Base-by-base conservation (phyloP, 1,140 invertebrate genomes). In the Camponotus vicinus region DNA sequence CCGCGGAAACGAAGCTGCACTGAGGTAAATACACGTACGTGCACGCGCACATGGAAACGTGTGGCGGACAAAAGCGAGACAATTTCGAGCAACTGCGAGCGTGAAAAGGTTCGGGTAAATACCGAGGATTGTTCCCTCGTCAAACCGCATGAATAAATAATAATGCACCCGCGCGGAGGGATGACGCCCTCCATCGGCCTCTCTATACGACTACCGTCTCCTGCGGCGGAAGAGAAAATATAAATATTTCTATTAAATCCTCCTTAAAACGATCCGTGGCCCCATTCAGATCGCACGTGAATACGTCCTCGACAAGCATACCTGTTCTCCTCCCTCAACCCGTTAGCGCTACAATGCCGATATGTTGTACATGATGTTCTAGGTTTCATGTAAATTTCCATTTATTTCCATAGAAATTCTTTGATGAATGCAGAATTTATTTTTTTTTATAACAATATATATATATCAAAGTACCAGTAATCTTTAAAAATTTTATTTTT, bases 221-320 rank as follows among this genome's bases (percentile, higher is more conserved):
- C 55, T 76, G 45, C 3, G 73, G 64, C 86, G 85, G 67, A 92
- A 82, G 87, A 69, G 79, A 93, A 93, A 92, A 92, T 94, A 94
- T 94, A 93, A 94, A 94, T 94, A 94, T 94, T 94, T 93, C 92
- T 84, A 93, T 93, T 92, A 92, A 91, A 87, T 88, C 86, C 88
- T 91, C 69, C 89, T 92, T 92, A 92, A 94, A 92, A 88, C 88
- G 93, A 92, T 92, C 92, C 92, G 73, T 21, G 63, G 13, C n/a
- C 21, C 88, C 63, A 84, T 88, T 87, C 71, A 85, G 27, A 2
- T 11, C 27, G 11, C 66, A 71, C 63, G 59, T 63, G 84, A 83
- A 70, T 87, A 66, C 27, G 59, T 79, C 59, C 78, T 86, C 75
- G 71, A 61, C 37, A n/a, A 77, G 27, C 71, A 15, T 66, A 80